Percentiles rank a stretch among this genome's conserved stretches.
These are phyloP conservation scores for Anhinga rufa DNA, from an alignment of 2,113 vertebrate species.

Conservation along the genomic window DNA sequence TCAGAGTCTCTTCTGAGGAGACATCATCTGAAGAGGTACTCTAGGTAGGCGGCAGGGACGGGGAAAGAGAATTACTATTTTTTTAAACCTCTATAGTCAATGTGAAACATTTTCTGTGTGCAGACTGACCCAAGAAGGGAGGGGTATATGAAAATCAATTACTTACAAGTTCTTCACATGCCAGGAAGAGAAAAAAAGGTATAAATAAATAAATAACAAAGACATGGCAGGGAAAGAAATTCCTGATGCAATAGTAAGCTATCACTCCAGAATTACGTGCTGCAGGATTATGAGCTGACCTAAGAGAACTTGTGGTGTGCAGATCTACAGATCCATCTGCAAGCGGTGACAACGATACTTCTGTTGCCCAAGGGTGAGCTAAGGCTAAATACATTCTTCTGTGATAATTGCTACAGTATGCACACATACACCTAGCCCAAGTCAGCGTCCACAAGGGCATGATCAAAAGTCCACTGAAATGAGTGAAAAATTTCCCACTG, in stretches of 20 bases:
- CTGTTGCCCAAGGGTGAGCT: conserved; percentile 16
- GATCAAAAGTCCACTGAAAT: background rate
- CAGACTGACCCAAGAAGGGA: background rate
- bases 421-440: background rate
- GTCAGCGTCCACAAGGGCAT: background rate
- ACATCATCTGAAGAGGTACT: background rate
- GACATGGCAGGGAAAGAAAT: background rate
- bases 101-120: fast-evolving
- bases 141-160: background rate
- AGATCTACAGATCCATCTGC: conserved; percentile 16
- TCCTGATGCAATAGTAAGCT: background rate
- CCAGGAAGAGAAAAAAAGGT: background rate
- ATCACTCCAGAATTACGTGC: background rate
- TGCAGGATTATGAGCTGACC: background rate
- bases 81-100: background rate
- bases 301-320: background rate
- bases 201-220: background rate
- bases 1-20: background rate
- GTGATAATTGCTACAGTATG: background rate
- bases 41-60: background rate
- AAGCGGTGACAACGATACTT: background rate
- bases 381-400: background rate
- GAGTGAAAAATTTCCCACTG: background rate
- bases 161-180: background rate
- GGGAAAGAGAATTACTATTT: background rate